Evolutionary conservation across 2,797 vertebrate genomes (phyloP).

Genomic region (Gymnoscopelus braueri): DNA sequence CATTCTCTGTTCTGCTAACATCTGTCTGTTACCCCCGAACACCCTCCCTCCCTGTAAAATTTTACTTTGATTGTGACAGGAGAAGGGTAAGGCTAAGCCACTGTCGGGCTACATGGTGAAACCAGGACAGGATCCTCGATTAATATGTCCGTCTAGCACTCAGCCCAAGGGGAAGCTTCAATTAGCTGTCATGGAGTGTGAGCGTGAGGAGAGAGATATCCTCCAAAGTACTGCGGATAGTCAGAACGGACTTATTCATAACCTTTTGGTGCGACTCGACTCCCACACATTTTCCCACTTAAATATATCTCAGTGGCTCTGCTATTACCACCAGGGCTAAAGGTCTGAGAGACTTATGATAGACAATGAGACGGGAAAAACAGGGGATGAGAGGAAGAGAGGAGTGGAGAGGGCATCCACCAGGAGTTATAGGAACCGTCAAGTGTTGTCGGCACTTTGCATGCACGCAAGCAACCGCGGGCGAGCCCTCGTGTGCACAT

Average conservation of each 20-base stretch:
- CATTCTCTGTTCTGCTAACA: slow-evolving; percentile 64
- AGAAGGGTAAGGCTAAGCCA: slow-evolving; percentile 58
- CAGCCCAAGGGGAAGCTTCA: slow-evolving; percentile 76
- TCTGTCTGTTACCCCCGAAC: slow-evolving; percentile 74
- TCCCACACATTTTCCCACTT: slow-evolving; percentile 62
- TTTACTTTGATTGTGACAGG: slow-evolving; percentile 81
- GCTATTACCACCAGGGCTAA: slow-evolving; percentile 66
- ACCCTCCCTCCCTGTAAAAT: slow-evolving; percentile 66
- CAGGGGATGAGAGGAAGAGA: slow-evolving; percentile 13
- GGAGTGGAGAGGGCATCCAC: slow-evolving; percentile 11
- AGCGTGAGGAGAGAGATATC: slow-evolving; percentile 60
- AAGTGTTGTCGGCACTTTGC: slow-evolving; percentile 29
- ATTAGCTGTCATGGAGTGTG: slow-evolving; percentile 73
- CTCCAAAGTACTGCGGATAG: slow-evolving; percentile 60
- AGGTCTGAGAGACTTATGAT: slow-evolving; percentile 56
- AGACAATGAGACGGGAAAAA: slow-evolving; percentile 57
- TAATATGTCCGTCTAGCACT: slow-evolving; percentile 77
- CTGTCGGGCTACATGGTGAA: slow-evolving; percentile 52
- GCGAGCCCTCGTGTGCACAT: neutral
- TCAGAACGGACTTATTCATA: slow-evolving; percentile 71
- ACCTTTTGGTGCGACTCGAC: slow-evolving; percentile 72
- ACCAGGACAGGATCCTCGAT: slow-evolving; percentile 83
- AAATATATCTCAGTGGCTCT: slow-evolving; percentile 45
- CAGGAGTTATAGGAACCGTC: neutral
- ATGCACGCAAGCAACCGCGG: slow-evolving; percentile 17